A percentile compares a stretch with the other conserved stretches of the same genome.
These are phyloP conservation scores for Halocynthia roretzi DNA, from an alignment of 23 tunicate genomes.

Conservation along the genomic window DNA sequence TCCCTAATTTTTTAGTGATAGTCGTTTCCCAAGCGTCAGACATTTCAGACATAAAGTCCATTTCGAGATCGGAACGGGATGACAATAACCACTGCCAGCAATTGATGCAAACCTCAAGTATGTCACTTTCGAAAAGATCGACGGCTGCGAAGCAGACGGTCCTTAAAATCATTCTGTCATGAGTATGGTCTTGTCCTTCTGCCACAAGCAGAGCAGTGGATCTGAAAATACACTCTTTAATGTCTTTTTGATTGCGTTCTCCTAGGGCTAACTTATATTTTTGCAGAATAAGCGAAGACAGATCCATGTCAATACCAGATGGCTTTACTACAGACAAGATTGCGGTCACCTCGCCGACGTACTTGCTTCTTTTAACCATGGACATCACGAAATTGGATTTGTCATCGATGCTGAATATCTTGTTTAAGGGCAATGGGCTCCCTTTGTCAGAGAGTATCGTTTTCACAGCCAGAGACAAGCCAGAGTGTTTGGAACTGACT, in stretches of 20 bases:
- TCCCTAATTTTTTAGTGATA: conserved; percentile 48
- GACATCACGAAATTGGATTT: conserved; percentile 24
- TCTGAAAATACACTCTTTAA: conserved; percentile 35
- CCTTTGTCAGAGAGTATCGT: conserved; percentile 15
- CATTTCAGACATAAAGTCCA: conserved; percentile 64
- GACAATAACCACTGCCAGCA: conserved; percentile 98
- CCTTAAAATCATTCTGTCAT: conserved; percentile 33
- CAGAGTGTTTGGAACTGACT: conserved; percentile 29
- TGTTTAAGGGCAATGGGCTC: too few species aligned
- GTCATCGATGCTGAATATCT: conserved; percentile 2
- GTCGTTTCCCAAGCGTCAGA: conserved; percentile 73
- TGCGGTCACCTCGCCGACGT: conserved; percentile 48
- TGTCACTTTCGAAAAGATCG: not conserved
- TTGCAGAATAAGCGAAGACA: not conserved
- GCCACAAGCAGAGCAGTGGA: conserved; percentile 67
- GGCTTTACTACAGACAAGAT: too few species aligned
- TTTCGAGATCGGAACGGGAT: conserved; percentile 57
- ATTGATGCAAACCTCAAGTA: conserved; percentile 49
- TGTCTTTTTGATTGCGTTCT: not conserved
- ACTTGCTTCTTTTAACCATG: conserved; percentile 63
- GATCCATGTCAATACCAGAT: not conserved
- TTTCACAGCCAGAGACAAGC: conserved; percentile 40
- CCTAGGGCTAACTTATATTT: not conserved
- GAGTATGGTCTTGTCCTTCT: not conserved
- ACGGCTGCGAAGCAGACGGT: conserved; percentile 69